These are phyloP conservation scores for Drosophila asahinai DNA, from an alignment of 1,140 invertebrate species.

Conservation along the genomic window DNA sequence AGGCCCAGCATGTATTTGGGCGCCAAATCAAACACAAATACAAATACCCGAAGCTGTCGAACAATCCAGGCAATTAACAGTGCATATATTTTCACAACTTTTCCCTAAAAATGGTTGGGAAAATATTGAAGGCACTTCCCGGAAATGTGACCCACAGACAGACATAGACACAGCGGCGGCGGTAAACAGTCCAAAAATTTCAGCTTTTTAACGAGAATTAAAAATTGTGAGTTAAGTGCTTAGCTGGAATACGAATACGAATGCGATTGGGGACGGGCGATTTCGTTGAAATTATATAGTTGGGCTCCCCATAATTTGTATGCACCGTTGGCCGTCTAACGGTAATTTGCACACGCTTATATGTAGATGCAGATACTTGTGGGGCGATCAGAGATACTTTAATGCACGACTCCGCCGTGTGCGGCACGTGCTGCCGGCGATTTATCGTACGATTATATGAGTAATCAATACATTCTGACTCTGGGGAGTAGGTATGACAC, in stretches of 20 bases:
- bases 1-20: slow-evolving; percentile 13
- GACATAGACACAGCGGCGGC: background rate
- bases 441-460: slow-evolving; percentile 53
- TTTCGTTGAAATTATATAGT: slow-evolving; percentile 39
- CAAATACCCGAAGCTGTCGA: slow-evolving; percentile 19
- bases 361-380: slow-evolving; percentile 28
- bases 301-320: slow-evolving; percentile 35
- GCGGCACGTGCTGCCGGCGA: slow-evolving; percentile 48
- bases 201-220: slow-evolving; percentile 62
- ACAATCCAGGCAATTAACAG: slow-evolving; percentile 54
- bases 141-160: slow-evolving; percentile 57
- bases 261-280: background rate
- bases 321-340: slow-evolving; percentile 54
- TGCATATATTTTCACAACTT: slow-evolving; percentile 52
- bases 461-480: slow-evolving; percentile 39
- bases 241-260: slow-evolving; percentile 43
- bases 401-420: slow-evolving; percentile 14
- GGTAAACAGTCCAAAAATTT: slow-evolving; percentile 48
- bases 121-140: slow-evolving; percentile 57
- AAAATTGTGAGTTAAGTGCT: slow-evolving; percentile 51
- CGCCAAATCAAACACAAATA: slow-evolving; percentile 48
- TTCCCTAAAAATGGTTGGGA: slow-evolving; percentile 21
- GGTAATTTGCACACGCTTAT: slow-evolving; percentile 44
- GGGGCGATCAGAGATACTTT: slow-evolving; percentile 10
- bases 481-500: slow-evolving; percentile 38